Base-by-base conservation (phyloP, 53 echinoderm and acorn worm species). In the Mesocentrotus franciscanus region DNA sequence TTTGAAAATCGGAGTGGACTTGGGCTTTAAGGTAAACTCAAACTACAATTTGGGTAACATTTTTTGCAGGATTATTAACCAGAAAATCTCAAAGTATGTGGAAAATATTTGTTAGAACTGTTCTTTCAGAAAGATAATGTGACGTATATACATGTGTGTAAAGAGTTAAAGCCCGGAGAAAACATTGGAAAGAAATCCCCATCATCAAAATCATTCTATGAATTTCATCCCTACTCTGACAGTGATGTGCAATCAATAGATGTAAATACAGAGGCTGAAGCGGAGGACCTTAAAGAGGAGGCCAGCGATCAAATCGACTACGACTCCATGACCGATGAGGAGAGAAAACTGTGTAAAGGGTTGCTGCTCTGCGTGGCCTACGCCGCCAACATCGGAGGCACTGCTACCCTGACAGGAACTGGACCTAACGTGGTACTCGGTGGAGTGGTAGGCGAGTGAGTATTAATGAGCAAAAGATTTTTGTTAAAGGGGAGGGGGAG, bases 381-480 rank as follows among this genome's bases (percentile, higher is more conserved):
- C 89, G 95, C 99, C 15, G 99, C 99, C 4, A 97, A 97, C 68
- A 97, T 99, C 56, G 99, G 99, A 15, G 99, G 99, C 3, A 99
- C 98, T 27, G 98, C 99, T 18, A 97, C 99, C 9, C 78, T 99
- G 39, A 99, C 98, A 8, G 99, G 99, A 8, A 99, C 99, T 22
- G 97, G 98, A 8, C 97, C 99, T 10, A 99, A 98, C 55, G 95
- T 99, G 89, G 99, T 98, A 0, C 92, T 98, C 27, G 76, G 62
- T 16, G 98, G 97, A 24, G 97, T 98, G 9, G 95, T 98, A 3
- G 95, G 92, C 66, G 97, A 97, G 99, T 98, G 96, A 95, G 98
- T 95, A 66, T 32, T 30, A 22, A 85, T 4, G 59, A 15, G 20
- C 81, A 36, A 12, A 39, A 20, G 36, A 14, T 64, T 64, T 15